phyloP scores from a whole-genome alignment of 2,888 invertebrate species.

The Reticulitermes lucifugus region DNA sequence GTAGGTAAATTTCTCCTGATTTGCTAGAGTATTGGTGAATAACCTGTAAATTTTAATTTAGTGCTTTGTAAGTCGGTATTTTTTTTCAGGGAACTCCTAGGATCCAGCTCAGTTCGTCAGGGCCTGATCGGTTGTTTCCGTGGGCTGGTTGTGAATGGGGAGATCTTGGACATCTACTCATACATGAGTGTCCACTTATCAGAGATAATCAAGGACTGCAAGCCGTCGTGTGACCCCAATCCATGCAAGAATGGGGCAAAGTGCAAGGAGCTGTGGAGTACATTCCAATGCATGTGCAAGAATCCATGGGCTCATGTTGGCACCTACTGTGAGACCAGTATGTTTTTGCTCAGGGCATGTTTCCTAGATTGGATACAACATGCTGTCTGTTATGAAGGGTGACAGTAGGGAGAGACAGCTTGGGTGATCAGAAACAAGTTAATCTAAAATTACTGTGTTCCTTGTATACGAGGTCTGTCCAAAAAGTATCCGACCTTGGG shows the following conservation, averaged over 20 bases:
- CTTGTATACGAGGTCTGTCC: no score
- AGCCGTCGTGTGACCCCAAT: conserved; percentile 93
- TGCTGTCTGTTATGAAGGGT: no score
- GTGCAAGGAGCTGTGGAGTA: conserved; percentile 93
- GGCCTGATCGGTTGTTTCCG: conserved; percentile 95
- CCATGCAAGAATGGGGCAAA: conserved; percentile 92
- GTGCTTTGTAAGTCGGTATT: background rate
- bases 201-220: conserved; percentile 93
- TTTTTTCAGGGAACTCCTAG: conserved; percentile 76
- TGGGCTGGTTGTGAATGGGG: conserved; percentile 91
- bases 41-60: no score
- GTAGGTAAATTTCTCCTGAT: no score
- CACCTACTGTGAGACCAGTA: conserved; percentile 90
- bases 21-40: no score
- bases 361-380: no score
- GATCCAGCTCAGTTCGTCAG: conserved; percentile 85
- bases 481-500: no score
- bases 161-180: conserved; percentile 90
- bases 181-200: conserved; percentile 93
- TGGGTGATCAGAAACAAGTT: no score
- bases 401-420: no score
- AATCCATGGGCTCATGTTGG: conserved; percentile 95
- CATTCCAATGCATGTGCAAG: conserved; percentile 91
- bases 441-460: no score
- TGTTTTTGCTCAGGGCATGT: conserved; percentile 60